Conservation (phyloP, 1,140 invertebrate species). For the Heliothis subflexa region DNA sequence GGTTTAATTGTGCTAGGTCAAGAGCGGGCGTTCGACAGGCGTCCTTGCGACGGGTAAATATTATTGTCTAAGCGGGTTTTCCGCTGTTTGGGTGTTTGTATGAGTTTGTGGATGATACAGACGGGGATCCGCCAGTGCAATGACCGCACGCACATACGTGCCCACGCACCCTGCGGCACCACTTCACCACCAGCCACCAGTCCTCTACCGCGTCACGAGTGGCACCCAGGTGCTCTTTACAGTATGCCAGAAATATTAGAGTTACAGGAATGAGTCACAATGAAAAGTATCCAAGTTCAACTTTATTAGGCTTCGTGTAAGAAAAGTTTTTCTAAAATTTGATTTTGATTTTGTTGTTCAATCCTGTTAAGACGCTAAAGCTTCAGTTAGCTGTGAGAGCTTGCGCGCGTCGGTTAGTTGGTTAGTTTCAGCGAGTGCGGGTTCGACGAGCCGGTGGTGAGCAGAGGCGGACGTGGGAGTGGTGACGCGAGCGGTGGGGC, state of each 20-base stretch:
- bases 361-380: neutral
- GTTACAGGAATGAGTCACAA: too few species aligned
- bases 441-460: constrained; percentile 51
- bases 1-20: constrained; percentile 85
- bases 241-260: too few species aligned
- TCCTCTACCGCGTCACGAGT: too few species aligned
- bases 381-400: neutral
- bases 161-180: neutral
- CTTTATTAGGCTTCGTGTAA: neutral
- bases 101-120: constrained; percentile 70
- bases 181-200: neutral
- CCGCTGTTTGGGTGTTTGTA: constrained; percentile 78
- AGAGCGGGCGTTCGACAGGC: constrained; percentile 84
- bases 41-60: constrained; percentile 85
- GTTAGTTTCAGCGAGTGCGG: neutral
- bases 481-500: constrained; percentile 40
- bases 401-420: neutral
- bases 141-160: constrained; percentile 51
- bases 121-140: constrained; percentile 62
- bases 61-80: constrained; percentile 85
- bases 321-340: neutral
- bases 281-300: neutral
- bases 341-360: neutral
- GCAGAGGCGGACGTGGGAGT: constrained; percentile 61
- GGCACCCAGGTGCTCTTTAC: too few species aligned